Evolutionary conservation across 2,797 vertebrate species (phyloP).

Genomic region (Propithecus perrieri): DNA sequence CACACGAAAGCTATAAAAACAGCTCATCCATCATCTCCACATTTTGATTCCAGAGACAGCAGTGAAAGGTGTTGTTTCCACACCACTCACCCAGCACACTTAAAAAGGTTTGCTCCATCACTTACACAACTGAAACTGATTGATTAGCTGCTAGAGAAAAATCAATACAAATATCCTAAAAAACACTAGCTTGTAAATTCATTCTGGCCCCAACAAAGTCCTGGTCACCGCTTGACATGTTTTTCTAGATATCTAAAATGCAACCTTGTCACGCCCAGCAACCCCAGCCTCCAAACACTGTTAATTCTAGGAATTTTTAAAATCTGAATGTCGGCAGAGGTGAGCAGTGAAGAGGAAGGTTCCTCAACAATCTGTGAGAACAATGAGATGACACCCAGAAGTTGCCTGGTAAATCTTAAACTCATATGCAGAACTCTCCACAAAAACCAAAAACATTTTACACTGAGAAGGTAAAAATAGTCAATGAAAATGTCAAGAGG

Average conservation of each 20-base stretch:
- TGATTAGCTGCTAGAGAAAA: slow-evolving; percentile 77
- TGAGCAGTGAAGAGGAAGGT: not conserved
- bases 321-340: not conserved
- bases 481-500: not conserved
- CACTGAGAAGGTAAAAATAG: not conserved
- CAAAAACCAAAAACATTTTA: not conserved
- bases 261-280: not conserved
- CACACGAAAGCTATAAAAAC: slow-evolving; percentile 47
- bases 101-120: slow-evolving; percentile 65
- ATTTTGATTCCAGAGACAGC: slow-evolving; percentile 69
- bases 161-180: slow-evolving; percentile 78
- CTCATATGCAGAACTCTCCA: not conserved
- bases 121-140: slow-evolving; percentile 68
- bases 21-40: slow-evolving; percentile 72
- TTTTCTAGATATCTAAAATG: slow-evolving; percentile 68
- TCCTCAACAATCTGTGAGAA: not conserved
- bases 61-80: slow-evolving; percentile 68
- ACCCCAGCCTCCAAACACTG: not conserved
- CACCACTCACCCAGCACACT: slow-evolving; percentile 64
- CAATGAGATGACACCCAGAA: not conserved
- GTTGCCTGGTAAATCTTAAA: not conserved
- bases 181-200: slow-evolving; percentile 74
- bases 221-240: slow-evolving; percentile 55
- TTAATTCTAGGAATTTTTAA: slow-evolving; percentile 3
- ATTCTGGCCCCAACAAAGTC: slow-evolving; percentile 65